Evolutionary conservation across 2,113 vertebrate genomes (phyloP), one percentile per base, ranked within the genome.

Genomic region (Zosterops japonicus): DNA sequence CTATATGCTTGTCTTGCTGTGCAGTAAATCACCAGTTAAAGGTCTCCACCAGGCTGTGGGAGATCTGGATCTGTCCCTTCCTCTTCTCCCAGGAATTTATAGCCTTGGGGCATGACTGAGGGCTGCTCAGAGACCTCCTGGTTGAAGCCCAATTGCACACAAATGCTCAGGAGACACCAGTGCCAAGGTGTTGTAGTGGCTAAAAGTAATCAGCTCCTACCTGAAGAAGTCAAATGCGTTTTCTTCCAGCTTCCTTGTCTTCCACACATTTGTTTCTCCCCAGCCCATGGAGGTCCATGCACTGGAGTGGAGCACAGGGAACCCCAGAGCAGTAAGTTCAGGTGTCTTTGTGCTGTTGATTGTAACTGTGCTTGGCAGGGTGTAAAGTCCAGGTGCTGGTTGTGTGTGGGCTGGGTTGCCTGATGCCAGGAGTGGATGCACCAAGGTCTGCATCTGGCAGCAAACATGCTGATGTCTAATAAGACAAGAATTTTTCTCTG

Each of bases 201-300:
- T 47, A 27, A 65, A 90, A 85, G 29, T 33, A 47, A 80, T 16
- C 77, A 77, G 41, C 46, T 65, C 16, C 52, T 65, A 29, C 18
- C 27, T 33, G 27, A 24, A 46, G 18, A 67, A 75, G 25, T 33
- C 0, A 1, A 70, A 56, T 49, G 9, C 0, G 0, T 31, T 84
- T 90, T 49, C 19, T 63, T 53, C 8, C 28, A 82, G 52, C 14
- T 63, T 56, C 13, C 42, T 68, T 14, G 24, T 61, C 79, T 85
- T 57, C 70, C 12, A 8, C 12, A 11, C 5, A 17, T 63, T 59
- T 71, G 14, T 63, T 90, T 83, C n/a, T 79, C 20, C 36, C 19
- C 20, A 83, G n/a, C 8, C 39, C 33, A 16, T 1, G 15, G 25
- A 85, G 23, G 35, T 35, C 39, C 35, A n/a, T 1, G 2, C 12